Percentiles rank a stretch among this genome's conserved stretches.
Conservation (phyloP, 2,113 vertebrate genomes). For the Clupea harengus region DNA sequence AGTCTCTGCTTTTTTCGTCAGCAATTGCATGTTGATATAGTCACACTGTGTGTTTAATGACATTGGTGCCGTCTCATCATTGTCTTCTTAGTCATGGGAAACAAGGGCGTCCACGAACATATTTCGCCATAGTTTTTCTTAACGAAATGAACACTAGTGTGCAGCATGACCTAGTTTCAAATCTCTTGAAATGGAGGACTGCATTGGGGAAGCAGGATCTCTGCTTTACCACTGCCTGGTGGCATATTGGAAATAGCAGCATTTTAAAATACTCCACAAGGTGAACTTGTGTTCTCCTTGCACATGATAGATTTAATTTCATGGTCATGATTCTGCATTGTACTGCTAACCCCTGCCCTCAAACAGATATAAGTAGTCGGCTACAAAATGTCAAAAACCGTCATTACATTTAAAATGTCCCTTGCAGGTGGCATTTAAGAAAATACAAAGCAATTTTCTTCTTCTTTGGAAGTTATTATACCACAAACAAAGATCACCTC, state of each 20-base stretch:
- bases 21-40: too few species aligned
- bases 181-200: neutral
- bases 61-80: too few species aligned
- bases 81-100: too few species aligned
- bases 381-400: slow-evolving; percentile 37
- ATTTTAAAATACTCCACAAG: neutral
- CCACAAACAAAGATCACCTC: neutral
- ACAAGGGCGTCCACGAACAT: too few species aligned
- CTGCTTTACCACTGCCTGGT: neutral
- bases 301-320: slow-evolving; percentile 45
- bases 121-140: too few species aligned
- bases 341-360: slow-evolving; percentile 24
- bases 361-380: slow-evolving; percentile 25
- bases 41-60: too few species aligned
- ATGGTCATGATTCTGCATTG: slow-evolving; percentile 42
- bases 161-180: neutral
- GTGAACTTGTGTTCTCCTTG: slow-evolving; percentile 11
- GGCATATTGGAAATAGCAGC: neutral
- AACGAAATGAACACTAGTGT: too few species aligned
- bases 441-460: neutral
- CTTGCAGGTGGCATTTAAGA: neutral
- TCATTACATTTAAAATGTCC: neutral
- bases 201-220: neutral
- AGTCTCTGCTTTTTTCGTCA: too few species aligned
- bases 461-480: neutral